These are phyloP conservation scores for Phoxinus dragarum DNA, from an alignment of 2,797 vertebrate genomes.

Conservation along the genomic window DNA sequence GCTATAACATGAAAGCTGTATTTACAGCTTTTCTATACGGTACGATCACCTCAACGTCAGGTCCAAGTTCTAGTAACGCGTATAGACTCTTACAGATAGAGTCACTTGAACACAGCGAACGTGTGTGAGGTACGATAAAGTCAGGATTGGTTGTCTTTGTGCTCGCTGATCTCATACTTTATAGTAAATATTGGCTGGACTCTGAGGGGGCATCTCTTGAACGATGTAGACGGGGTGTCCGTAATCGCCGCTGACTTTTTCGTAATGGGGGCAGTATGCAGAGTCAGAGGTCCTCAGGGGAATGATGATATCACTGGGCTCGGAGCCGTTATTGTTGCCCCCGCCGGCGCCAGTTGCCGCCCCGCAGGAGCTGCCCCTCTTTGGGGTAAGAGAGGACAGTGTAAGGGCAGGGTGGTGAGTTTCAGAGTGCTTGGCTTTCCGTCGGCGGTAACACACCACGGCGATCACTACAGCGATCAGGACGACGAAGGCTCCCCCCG, in stretches of 20 bases:
- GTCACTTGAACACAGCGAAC: constrained; percentile 19
- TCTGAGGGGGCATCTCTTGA: constrained; percentile 80
- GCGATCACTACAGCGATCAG: constrained; percentile 76
- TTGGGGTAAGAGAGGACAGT: constrained; percentile 70
- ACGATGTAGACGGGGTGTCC: constrained; percentile 83
- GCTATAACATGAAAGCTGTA: constrained; percentile 30
- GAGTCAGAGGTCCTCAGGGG: constrained; percentile 75
- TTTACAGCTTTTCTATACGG: neutral
- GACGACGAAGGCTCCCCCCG: constrained; percentile 78
- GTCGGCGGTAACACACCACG: constrained; percentile 77
- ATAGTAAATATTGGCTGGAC: constrained; percentile 83
- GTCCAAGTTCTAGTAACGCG: neutral
- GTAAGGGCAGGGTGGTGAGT: constrained; percentile 78
- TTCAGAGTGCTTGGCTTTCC: constrained; percentile 80
- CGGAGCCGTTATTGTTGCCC: constrained; percentile 66
- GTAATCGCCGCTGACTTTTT: constrained; percentile 83
- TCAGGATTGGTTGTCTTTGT: constrained; percentile 21
- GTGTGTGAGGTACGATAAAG: constrained; percentile 3
- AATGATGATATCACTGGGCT: constrained; percentile 75
- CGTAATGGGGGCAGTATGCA: constrained; percentile 82
- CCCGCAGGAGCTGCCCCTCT: constrained; percentile 59
- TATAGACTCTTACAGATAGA: constrained; percentile 21
- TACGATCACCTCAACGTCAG: neutral
- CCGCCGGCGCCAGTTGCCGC: constrained; percentile 30
- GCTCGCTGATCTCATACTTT: constrained; percentile 76